Evolutionary conservation across 2,888 invertebrate species (phyloP).

Genomic region (Microctonus hyperodae): DNA sequence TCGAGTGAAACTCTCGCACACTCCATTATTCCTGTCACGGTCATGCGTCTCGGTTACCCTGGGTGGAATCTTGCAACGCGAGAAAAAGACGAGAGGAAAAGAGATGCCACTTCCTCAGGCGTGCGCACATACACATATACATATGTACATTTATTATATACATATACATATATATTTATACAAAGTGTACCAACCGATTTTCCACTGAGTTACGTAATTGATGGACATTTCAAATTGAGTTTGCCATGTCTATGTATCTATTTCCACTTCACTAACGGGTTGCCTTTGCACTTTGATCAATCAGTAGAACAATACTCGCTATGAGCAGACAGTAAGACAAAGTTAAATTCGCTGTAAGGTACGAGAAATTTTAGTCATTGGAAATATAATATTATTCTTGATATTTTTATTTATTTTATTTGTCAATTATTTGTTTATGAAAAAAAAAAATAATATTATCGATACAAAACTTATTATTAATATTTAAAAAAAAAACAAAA

Average conservation of each 20-base stretch:
- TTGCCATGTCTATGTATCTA: constrained; percentile 11
- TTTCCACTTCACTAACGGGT: background rate
- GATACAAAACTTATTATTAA: too few species aligned
- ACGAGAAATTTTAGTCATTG: too few species aligned
- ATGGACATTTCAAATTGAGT: constrained; percentile 17
- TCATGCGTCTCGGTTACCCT: constrained; percentile 33
- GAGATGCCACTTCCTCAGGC: constrained; percentile 3
- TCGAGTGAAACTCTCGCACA: constrained; percentile 33
- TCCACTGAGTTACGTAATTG: constrained; percentile 13
- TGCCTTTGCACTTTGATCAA: background rate
- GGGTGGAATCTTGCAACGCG: background rate
- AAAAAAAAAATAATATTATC: too few species aligned
- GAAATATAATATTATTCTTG: too few species aligned
- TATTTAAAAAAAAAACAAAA: too few species aligned
- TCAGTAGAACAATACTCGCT: background rate
- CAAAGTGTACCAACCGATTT: constrained; percentile 6
- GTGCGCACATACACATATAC: too few species aligned
- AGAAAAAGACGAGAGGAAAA: background rate
- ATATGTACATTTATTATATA: too few species aligned
- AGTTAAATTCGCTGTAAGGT: too few species aligned
- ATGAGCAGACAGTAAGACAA: background rate
- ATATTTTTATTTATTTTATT: too few species aligned
- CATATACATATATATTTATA: too few species aligned
- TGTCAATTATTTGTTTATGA: too few species aligned
- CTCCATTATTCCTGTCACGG: constrained; percentile 35